Percentiles rank a stretch among this genome's conserved stretches.
Evolutionary conservation across 2,113 vertebrate genomes (phyloP).

Genomic region (Rhodinocichla rosea): DNA sequence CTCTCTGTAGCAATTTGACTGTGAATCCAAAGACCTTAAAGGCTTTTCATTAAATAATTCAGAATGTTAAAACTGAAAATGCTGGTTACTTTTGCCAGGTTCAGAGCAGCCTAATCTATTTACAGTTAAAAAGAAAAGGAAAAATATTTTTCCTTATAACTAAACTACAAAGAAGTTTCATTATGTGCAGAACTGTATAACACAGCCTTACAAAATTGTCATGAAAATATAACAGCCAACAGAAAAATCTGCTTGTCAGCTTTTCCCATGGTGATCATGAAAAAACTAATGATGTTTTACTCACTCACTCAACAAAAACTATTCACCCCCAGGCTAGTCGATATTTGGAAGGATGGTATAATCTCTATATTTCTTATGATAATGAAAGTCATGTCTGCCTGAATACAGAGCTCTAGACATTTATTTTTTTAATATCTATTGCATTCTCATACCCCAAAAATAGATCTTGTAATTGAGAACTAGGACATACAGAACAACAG

Average conservation of each 20-base stretch:
- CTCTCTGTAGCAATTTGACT: conserved; percentile 62
- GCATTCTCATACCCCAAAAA: background rate
- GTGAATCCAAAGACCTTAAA: conserved; percentile 67
- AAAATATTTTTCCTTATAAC: conserved; percentile 33
- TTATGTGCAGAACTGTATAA: conserved; percentile 16
- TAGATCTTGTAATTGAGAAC: conserved; percentile 19
- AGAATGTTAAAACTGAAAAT: conserved; percentile 46
- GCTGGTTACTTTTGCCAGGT: conserved; percentile 8
- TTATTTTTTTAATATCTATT: background rate
- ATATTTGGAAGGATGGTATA: conserved; percentile 54
- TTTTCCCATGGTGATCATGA: conserved; percentile 60
- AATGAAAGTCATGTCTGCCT: conserved; percentile 64
- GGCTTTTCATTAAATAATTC: conserved; percentile 62
- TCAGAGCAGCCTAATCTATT: conserved; percentile 30
- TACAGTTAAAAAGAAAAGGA: conserved; percentile 61
- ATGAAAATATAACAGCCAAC: background rate
- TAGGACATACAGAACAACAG: background rate
- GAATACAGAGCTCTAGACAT: background rate
- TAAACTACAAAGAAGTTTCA: conserved; percentile 20
- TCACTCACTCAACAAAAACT: conserved; percentile 54
- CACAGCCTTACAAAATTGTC: conserved; percentile 12
- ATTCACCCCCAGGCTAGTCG: conserved; percentile 9
- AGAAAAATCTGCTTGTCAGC: conserved; percentile 59
- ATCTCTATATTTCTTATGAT: conserved; percentile 64
- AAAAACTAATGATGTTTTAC: conserved; percentile 66